Conservation (phyloP, 2,888 invertebrate species). For the Yponomeuta plumbellus region DNA sequence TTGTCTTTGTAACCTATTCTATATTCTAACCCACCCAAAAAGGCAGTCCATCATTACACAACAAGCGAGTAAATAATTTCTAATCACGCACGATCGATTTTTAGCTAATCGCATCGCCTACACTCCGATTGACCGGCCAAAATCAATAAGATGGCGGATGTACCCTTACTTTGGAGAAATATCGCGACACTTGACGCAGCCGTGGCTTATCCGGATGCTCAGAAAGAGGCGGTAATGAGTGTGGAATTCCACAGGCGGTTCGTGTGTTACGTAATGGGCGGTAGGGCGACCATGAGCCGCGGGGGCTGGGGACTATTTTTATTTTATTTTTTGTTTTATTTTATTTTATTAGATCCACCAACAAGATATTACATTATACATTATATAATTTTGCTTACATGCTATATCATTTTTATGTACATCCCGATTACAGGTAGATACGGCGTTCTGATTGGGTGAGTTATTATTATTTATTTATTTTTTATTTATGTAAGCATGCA, state of each 20-base stretch:
- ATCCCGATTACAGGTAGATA: no score
- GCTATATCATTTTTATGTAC: no score
- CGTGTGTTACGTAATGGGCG: not conserved
- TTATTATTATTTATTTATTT: no score
- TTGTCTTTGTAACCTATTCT: no score
- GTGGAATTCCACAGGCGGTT: not conserved
- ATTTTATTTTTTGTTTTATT: no score
- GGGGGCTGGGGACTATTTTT: not conserved
- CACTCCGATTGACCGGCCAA: not conserved
- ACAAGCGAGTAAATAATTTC: not conserved
- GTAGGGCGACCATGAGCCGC: not conserved
- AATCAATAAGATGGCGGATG: not conserved
- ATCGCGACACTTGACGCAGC: not conserved
- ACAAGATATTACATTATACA: no score
- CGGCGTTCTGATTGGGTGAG: no score
- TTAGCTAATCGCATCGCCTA: not conserved
- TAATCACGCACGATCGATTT: not conserved
- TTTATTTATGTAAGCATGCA: no score
- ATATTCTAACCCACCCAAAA: no score
- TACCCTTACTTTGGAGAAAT: not conserved
- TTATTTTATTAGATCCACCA: no score
- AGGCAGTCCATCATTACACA: no score
- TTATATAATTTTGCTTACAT: no score
- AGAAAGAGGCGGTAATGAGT: conserved; percentile 1
- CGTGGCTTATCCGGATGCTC: not conserved